Conservation (phyloP, 2,888 invertebrate genomes). For the Drosophila phalerata region DNA sequence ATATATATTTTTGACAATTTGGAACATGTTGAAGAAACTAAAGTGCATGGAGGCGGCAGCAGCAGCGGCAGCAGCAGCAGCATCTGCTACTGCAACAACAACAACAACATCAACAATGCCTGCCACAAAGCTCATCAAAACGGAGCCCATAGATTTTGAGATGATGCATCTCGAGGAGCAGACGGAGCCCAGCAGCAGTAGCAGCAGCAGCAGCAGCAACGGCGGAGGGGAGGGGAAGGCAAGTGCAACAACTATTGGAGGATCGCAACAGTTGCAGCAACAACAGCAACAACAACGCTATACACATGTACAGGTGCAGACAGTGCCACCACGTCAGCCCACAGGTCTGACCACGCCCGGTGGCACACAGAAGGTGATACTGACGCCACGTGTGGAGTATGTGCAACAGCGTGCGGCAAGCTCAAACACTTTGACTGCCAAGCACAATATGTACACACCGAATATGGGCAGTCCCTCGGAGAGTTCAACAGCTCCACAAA, state of each 20-base stretch:
- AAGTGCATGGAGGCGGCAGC: conserved; percentile 82
- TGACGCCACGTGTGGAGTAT: conserved; percentile 84
- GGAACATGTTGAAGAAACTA: conserved; percentile 82
- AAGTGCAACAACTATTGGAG: conserved; percentile 29
- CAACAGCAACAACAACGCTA: conserved; percentile 67
- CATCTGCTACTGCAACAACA: conserved; percentile 30
- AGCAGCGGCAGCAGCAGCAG: conserved; percentile 46
- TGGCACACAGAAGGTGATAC: conserved; percentile 83
- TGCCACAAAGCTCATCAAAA: conserved; percentile 77
- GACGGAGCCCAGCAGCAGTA: conserved; percentile 47
- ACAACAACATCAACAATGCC: conserved; percentile 21
- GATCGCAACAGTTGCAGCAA: background rate
- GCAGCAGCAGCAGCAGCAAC: conserved; percentile 29
- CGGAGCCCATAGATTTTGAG: conserved; percentile 84
- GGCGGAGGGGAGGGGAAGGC: conserved; percentile 11
- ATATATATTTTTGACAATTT: conserved; percentile 24
- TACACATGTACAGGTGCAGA: conserved; percentile 84
- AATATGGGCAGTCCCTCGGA: conserved; percentile 30
- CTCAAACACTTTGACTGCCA: conserved; percentile 32
- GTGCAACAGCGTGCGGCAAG: conserved; percentile 66
- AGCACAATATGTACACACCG: conserved; percentile 66
- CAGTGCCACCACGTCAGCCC: conserved; percentile 81
- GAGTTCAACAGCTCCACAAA: conserved; percentile 70
- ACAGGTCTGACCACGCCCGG: conserved; percentile 71
- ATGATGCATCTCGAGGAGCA: conserved; percentile 68